Evolutionary conservation across 2,113 vertebrate species (phyloP).

Genomic region (Platichthys stellatus): DNA sequence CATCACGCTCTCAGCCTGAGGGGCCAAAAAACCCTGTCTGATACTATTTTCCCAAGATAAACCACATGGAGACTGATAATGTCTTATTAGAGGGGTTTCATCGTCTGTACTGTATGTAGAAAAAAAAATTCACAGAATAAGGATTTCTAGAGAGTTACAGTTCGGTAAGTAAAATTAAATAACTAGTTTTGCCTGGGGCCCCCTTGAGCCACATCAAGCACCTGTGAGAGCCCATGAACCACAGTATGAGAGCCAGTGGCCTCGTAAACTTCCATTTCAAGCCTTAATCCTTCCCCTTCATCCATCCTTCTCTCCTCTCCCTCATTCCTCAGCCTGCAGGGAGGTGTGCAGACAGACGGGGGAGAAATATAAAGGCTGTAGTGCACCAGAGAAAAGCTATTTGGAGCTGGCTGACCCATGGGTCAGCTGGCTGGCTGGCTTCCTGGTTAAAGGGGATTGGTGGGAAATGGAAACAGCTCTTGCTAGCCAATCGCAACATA

Average conservation of each 20-base stretch:
- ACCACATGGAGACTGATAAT: neutral
- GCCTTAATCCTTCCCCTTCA: conserved; percentile 45
- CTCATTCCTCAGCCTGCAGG: conserved; percentile 44
- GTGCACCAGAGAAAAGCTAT: conserved; percentile 77
- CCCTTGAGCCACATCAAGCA: conserved; percentile 27
- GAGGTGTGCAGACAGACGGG: conserved; percentile 38
- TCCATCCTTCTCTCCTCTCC: conserved; percentile 68
- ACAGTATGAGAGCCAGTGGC: conserved; percentile 27
- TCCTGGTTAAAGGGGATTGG: conserved; percentile 74
- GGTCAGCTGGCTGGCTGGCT: conserved; percentile 65
- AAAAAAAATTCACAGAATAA: conserved; percentile 1
- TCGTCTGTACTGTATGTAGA: neutral
- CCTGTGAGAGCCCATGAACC: conserved; percentile 17
- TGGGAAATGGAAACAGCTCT: conserved; percentile 65
- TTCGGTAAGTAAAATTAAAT: conserved; percentile 14
- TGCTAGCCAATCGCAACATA: conserved; percentile 68
- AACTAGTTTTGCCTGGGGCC: conserved; percentile 34
- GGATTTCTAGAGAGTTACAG: conserved; percentile 25
- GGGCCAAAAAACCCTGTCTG: neutral
- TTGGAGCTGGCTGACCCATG: conserved; percentile 76
- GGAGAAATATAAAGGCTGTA: conserved; percentile 50
- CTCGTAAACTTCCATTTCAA: conserved; percentile 62
- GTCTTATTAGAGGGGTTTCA: neutral
- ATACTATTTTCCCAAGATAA: neutral
- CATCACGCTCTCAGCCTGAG: neutral